These are phyloP conservation scores for Ochlodes sylvanus DNA, from an alignment of 2,888 invertebrate species.

Conservation along the genomic window DNA sequence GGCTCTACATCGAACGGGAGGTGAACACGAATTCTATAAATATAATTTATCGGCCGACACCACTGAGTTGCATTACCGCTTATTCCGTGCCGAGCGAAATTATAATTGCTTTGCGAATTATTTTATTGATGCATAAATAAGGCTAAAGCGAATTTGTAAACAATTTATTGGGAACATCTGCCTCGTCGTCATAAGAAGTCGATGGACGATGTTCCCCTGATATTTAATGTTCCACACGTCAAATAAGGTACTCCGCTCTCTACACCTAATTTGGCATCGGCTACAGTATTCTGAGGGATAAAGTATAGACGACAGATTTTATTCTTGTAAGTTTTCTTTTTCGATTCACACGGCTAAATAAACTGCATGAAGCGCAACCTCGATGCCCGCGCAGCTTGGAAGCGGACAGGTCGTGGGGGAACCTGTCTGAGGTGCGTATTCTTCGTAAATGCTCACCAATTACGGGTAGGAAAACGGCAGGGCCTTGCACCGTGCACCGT, in stretches of 20 bases:
- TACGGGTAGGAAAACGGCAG: background rate
- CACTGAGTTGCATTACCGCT: slow-evolving; percentile 31
- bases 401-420: background rate
- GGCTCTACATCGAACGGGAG: slow-evolving; percentile 27
- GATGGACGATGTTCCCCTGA: background rate
- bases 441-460: background rate
- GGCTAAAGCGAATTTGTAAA: slow-evolving; percentile 30
- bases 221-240: background rate
- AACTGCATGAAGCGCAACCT: background rate
- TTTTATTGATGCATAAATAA: slow-evolving; percentile 39
- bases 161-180: slow-evolving; percentile 35
- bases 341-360: background rate
- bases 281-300: background rate
- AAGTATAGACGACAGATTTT: background rate
- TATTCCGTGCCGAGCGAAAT: slow-evolving; percentile 35
- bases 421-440: background rate
- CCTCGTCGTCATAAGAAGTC: slow-evolving; percentile 19
- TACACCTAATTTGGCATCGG: background rate
- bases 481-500: no score
- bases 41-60: slow-evolving; percentile 24
- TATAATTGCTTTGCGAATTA: slow-evolving; percentile 42
- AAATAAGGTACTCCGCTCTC: background rate
- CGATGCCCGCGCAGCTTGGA: background rate
- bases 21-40: slow-evolving; percentile 26
- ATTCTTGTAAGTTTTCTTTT: background rate